phyloP scores from a whole-genome alignment of 92 coral and sea anemone species.

The Porites evermanni region DNA sequence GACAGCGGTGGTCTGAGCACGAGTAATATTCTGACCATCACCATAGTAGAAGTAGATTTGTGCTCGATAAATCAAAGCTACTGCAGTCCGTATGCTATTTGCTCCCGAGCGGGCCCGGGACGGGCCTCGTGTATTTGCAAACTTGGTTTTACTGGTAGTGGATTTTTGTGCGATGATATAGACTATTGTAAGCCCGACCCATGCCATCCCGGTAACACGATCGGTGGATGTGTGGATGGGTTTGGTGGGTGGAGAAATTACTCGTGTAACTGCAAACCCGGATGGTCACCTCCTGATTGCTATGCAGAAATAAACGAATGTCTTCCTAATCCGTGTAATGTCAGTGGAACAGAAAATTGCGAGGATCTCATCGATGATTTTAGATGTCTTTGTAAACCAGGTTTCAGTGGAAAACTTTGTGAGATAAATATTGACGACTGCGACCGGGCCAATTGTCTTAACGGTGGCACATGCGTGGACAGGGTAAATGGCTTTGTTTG shows the following conservation, averaged over 20 bases:
- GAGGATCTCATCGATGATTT: conserved; percentile 66
- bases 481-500: conserved; percentile 71
- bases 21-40: conserved; percentile 46
- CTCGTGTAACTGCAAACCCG: conserved; percentile 70
- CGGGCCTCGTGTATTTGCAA: conserved; percentile 67
- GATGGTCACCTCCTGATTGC: conserved; percentile 84
- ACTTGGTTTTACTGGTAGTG: conserved; percentile 76
- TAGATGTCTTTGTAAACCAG: conserved; percentile 66
- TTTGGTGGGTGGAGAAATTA: conserved; percentile 82
- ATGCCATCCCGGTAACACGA: conserved; percentile 61
- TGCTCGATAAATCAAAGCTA: conserved; percentile 55
- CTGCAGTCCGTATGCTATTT: conserved; percentile 69
- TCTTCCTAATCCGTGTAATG: conserved; percentile 62
- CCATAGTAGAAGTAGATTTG: conserved; percentile 63
- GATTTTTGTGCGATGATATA: conserved; percentile 66
- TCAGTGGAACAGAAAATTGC: conserved; percentile 58
- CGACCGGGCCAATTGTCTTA: conserved; percentile 55
- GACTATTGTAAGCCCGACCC: conserved; percentile 70
- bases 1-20: conserved; percentile 77
- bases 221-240: conserved; percentile 69
- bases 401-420: conserved; percentile 73
- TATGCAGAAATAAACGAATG: conserved; percentile 66
- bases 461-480: conserved; percentile 81
- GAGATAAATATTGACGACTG: conserved; percentile 63
- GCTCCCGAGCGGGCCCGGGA: conserved; percentile 81